Percentiles rank a stretch among this genome's conserved stretches.
These are phyloP conservation scores for Muscicapa adusta DNA, from an alignment of 2,113 vertebrate genomes.

Conservation along the genomic window DNA sequence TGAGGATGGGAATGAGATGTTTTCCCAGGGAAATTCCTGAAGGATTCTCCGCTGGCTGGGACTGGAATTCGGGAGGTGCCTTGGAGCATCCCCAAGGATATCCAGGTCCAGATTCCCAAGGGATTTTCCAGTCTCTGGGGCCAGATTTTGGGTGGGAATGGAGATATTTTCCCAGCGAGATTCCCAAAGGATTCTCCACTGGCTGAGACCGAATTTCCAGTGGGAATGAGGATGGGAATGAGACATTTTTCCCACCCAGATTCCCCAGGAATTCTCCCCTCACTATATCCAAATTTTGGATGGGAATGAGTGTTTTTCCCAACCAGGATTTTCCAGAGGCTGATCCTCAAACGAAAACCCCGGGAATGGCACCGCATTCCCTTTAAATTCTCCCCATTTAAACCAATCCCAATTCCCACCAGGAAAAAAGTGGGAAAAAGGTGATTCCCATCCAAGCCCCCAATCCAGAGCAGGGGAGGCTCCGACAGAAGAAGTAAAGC, in stretches of 20 bases:
- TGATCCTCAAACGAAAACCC: fast-evolving
- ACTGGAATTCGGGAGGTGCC: not conserved
- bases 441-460: conserved; percentile 49
- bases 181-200: not conserved
- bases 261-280: not conserved
- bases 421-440: fast-evolving
- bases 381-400: fast-evolving
- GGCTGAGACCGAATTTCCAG: fast-evolving
- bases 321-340: fast-evolving
- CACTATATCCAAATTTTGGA: fast-evolving
- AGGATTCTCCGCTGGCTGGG: not conserved
- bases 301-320: not conserved
- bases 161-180: not conserved
- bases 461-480: conserved; percentile 61
- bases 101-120: not conserved
- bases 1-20: not conserved
- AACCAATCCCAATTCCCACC: not conserved
- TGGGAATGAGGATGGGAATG: not conserved
- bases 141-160: not conserved
- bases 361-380: fast-evolving
- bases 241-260: fast-evolving
- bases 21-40: not conserved
- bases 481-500: conserved; percentile 73
- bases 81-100: no score
- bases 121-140: not conserved